These are phyloP conservation scores for Macaria liturata DNA, from an alignment of 2,888 invertebrate genomes.

Conservation along the genomic window DNA sequence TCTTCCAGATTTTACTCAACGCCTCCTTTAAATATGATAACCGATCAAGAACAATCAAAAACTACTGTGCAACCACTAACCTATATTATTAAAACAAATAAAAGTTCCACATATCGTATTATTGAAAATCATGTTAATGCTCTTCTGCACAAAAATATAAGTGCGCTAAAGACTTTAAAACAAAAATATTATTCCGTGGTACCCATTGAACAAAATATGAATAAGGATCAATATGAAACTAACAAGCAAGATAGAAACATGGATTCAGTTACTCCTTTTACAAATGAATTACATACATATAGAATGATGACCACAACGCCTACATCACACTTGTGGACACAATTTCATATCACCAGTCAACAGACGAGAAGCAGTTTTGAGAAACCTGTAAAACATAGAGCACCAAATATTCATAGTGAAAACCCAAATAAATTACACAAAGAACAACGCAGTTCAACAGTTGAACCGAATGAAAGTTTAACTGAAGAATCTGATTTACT, in stretches of 20 bases:
- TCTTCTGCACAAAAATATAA: conserved; percentile 25
- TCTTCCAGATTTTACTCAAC: background rate
- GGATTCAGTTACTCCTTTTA: no score
- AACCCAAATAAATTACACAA: background rate
- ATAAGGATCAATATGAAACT: no score
- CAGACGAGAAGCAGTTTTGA: no score
- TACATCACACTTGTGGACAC: no score
- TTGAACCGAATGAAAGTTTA: conserved; percentile 4
- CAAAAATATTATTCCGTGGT: no score
- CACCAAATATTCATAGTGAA: no score
- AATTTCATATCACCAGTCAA: no score
- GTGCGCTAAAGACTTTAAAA: conserved; percentile 12
- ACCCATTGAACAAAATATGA: no score
- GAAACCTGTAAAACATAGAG: no score
- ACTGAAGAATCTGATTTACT: conserved; percentile 1
- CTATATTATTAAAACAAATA: background rate
- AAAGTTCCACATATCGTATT: background rate
- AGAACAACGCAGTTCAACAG: background rate
- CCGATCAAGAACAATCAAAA: background rate
- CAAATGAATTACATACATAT: no score
- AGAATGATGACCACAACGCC: no score
- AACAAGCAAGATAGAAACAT: no score
- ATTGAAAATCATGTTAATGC: conserved; percentile 3
- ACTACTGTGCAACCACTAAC: background rate
- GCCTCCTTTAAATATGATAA: background rate